These are phyloP conservation scores for Antigone vipio DNA, from an alignment of 2,113 vertebrate species.

Conservation along the genomic window DNA sequence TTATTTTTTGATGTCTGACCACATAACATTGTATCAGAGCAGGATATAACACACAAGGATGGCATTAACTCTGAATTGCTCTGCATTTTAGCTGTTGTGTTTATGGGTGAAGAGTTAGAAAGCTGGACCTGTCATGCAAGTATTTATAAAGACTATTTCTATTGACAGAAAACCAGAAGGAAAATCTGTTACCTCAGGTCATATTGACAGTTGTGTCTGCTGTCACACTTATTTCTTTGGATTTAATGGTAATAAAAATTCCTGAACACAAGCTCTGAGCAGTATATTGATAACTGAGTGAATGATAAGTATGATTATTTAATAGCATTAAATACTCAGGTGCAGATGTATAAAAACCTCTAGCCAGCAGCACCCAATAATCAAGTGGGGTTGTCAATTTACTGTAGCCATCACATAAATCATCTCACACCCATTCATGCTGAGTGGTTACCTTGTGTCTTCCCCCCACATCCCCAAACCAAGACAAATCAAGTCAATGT, in stretches of 20 bases:
- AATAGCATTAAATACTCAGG: not conserved
- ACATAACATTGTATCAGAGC: not conserved
- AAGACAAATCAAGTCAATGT: not conserved
- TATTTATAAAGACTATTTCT: not conserved
- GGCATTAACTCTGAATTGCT: not conserved
- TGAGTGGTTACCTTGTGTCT: not conserved
- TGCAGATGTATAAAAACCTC: not conserved
- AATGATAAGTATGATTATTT: not conserved
- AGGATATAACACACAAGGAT: not conserved
- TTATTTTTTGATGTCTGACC: not conserved
- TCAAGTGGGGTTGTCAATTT: not conserved
- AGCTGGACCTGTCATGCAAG: not conserved
- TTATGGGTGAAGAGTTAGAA: not conserved
- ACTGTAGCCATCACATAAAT: not conserved
- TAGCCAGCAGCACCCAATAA: not conserved
- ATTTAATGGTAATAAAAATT: conserved; percentile 6
- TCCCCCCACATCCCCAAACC: not conserved
- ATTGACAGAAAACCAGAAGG: not conserved
- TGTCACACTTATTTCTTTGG: not conserved
- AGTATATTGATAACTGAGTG: not conserved
- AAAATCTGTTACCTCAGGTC: not conserved
- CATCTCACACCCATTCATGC: not conserved
- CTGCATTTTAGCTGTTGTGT: not conserved
- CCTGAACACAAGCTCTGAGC: not conserved
- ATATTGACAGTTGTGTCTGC: not conserved